A percentile compares a stretch with the other conserved stretches of the same genome.
Evolutionary conservation across 1,140 invertebrate species (phyloP).

Genomic region (Chrysoperla carnea): DNA sequence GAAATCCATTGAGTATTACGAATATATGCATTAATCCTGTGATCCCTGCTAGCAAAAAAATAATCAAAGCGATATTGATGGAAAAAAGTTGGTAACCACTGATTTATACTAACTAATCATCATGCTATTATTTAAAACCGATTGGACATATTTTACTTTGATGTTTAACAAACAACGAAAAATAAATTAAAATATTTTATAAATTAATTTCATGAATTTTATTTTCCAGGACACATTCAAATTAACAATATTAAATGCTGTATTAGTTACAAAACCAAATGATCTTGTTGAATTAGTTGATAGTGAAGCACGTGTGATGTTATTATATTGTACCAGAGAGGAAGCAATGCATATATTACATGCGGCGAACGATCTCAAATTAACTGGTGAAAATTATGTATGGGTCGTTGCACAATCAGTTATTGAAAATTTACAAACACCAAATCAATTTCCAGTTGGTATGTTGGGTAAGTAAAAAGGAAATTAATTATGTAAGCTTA

Average conservation of each 20-base stretch:
- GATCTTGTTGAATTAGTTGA: slow-evolving; percentile 59
- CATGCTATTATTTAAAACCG: too few species aligned
- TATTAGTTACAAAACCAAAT: slow-evolving; percentile 50
- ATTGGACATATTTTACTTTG: too few species aligned
- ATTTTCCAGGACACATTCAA: slow-evolving; percentile 60
- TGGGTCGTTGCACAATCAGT: slow-evolving; percentile 96
- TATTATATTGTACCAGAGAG: slow-evolving; percentile 77
- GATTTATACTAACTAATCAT: too few species aligned
- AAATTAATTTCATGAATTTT: not conserved
- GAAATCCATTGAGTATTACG: too few species aligned
- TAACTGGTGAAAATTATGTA: slow-evolving; percentile 88
- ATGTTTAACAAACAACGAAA: too few species aligned
- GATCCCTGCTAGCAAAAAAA: too few species aligned
- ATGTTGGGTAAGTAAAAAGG: slow-evolving; percentile 61
- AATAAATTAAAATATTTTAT: not conserved
- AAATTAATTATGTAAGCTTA: not conserved
- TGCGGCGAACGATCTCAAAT: slow-evolving; percentile 60
- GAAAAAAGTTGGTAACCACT: too few species aligned
- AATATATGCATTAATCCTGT: too few species aligned
- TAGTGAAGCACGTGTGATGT: slow-evolving; percentile 83
- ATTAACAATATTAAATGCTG: slow-evolving; percentile 70
- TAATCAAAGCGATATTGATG: too few species aligned
- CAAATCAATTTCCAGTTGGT: slow-evolving; percentile 73
- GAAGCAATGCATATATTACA: slow-evolving; percentile 73
- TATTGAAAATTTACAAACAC: slow-evolving; percentile 58